Percentiles rank a stretch among this genome's conserved stretches.
Conservation (phyloP, 2,113 vertebrate species). For the Carlito syrichta region DNA sequence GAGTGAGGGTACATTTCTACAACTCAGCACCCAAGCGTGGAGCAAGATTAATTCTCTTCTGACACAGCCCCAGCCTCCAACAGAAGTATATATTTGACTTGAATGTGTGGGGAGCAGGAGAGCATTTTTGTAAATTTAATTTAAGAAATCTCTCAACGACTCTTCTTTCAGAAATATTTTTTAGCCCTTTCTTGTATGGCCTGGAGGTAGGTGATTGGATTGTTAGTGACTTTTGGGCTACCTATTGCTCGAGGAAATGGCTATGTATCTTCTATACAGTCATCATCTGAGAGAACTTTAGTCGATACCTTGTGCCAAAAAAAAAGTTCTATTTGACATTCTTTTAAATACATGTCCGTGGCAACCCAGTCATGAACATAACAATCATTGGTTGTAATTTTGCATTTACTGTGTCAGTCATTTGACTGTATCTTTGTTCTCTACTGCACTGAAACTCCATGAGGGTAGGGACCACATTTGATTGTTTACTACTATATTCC, state of each 20-base stretch:
- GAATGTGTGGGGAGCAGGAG: background rate
- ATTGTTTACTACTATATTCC: background rate
- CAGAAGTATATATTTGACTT: background rate
- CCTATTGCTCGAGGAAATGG: background rate
- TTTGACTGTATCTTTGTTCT: background rate
- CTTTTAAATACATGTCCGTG: background rate
- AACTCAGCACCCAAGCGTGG: background rate
- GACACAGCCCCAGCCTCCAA: background rate
- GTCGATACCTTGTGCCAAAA: background rate
- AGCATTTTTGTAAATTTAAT: background rate
- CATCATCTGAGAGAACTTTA: background rate
- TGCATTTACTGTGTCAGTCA: background rate
- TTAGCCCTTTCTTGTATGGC: background rate
- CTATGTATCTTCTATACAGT: background rate
- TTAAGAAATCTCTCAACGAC: background rate
- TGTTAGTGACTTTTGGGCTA: background rate
- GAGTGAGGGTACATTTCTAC: rapidly evolving
- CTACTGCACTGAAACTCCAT: background rate
- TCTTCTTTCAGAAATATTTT: background rate
- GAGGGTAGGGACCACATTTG: background rate
- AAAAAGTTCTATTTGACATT: background rate
- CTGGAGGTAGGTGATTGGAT: background rate
- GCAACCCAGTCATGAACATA: background rate
- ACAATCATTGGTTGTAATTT: background rate
- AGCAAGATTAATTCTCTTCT: background rate